phyloP scores from a whole-genome alignment of 2,113 vertebrate genomes.

The Aegotheles bennettii region DNA sequence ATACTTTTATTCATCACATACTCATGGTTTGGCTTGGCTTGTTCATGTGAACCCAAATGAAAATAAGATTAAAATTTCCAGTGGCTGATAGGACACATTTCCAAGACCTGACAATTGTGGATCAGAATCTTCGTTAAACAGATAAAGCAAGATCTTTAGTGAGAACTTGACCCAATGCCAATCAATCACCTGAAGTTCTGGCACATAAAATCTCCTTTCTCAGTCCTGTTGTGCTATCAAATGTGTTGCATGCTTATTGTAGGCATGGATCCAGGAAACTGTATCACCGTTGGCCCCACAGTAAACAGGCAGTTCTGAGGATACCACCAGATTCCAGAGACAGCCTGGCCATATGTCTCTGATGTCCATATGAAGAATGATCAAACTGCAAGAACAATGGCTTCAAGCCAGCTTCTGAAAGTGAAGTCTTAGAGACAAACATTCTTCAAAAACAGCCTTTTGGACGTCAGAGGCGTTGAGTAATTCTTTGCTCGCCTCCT shows the following conservation, averaged over 20 bases:
- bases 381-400: neutral
- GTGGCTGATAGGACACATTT: neutral
- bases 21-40: neutral
- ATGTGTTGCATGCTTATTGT: neutral
- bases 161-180: neutral
- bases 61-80: conserved; percentile 20
- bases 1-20: neutral
- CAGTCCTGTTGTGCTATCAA: conserved; percentile 12
- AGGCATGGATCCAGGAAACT: conserved; percentile 23
- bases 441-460: neutral
- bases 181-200: conserved; percentile 26
- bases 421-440: neutral
- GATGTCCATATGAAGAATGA: conserved; percentile 18
- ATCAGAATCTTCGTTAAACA: neutral
- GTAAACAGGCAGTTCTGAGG: conserved; percentile 7
- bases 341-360: conserved; percentile 19
- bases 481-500: neutral
- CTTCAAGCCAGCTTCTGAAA: conserved; percentile 33
- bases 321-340: neutral
- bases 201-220: conserved; percentile 25
- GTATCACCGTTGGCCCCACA: neutral
- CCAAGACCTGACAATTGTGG: neutral
- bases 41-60: neutral
- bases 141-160: neutral
- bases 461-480: neutral